Evolutionary conservation across 2,888 invertebrate genomes (phyloP).

Genomic region (Drosophila tanythrix): DNA sequence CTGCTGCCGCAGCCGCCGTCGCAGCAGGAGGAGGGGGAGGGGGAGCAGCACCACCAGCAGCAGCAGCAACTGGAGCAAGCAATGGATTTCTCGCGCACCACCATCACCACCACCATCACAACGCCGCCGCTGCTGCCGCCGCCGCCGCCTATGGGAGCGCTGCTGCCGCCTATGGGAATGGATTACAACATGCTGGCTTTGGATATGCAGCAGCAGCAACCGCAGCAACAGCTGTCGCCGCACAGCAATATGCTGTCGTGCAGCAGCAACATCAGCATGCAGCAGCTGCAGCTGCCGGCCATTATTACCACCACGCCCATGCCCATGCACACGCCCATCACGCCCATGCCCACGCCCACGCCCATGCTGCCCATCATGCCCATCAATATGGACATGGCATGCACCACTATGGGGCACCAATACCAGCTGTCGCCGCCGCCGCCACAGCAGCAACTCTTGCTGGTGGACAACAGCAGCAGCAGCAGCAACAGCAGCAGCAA

Average conservation of each 20-base stretch:
- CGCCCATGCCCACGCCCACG: constrained; percentile 68
- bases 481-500: constrained; percentile 31
- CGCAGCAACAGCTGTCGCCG: constrained; percentile 71
- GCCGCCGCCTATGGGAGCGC: constrained; percentile 79
- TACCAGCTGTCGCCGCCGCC: constrained; percentile 85
- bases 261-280: constrained; percentile 72
- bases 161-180: constrained; percentile 81
- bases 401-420: constrained; percentile 81
- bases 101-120: constrained; percentile 23
- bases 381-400: constrained; percentile 73
- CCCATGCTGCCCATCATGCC: constrained; percentile 42
- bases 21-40: constrained; percentile 70
- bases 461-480: constrained; percentile 49
- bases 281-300: constrained; percentile 71
- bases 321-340: constrained; percentile 54
- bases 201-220: constrained; percentile 83
- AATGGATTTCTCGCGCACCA: constrained; percentile 82
- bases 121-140: constrained; percentile 76
- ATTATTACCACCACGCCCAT: constrained; percentile 85
- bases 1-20: constrained; percentile 65
- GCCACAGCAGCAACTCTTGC: constrained; percentile 75
- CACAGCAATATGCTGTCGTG: constrained; percentile 77
- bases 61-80: constrained; percentile 70
- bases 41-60: constrained; percentile 60
- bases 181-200: constrained; percentile 85